These are phyloP conservation scores for Rhinogobio ventralis DNA, from an alignment of 2,797 vertebrate species.

Conservation along the genomic window DNA sequence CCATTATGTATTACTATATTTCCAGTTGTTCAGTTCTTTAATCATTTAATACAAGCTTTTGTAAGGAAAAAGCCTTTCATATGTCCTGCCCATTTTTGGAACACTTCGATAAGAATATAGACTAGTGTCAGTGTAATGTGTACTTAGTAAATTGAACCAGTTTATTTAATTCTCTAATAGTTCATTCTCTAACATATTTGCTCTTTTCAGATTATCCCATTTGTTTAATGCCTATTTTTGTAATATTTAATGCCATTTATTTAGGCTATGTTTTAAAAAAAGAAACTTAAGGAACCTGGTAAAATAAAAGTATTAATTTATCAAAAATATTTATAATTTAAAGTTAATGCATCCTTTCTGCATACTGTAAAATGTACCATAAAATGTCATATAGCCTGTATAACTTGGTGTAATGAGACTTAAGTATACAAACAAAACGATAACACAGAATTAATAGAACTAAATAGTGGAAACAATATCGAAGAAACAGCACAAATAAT, in stretches of 20 bases:
- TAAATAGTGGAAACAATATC: no score
- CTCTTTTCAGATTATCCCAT: neutral
- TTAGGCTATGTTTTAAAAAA: neutral
- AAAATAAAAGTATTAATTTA: neutral
- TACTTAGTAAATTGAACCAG: neutral
- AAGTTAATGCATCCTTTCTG: neutral
- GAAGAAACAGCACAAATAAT: neutral
- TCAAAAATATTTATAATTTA: neutral
- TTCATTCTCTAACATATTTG: neutral
- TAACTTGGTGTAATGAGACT: neutral
- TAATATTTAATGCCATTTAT: neutral
- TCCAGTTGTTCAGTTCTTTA: no score
- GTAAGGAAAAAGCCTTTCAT: no score
- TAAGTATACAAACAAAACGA: neutral
- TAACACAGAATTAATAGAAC: neutral
- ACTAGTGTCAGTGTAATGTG: neutral
- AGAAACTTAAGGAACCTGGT: neutral
- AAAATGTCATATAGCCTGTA: neutral
- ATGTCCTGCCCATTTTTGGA: neutral
- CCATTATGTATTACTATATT: no score
- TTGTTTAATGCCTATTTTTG: neutral
- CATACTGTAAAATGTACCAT: neutral
- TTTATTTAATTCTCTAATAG: neutral
- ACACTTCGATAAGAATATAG: neutral
- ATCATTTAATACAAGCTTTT: neutral